A percentile compares a stretch with the other conserved stretches of the same genome.
These are phyloP conservation scores for Blomia tropicalis DNA, from an alignment of 2,888 invertebrate genomes.

Conservation along the genomic window DNA sequence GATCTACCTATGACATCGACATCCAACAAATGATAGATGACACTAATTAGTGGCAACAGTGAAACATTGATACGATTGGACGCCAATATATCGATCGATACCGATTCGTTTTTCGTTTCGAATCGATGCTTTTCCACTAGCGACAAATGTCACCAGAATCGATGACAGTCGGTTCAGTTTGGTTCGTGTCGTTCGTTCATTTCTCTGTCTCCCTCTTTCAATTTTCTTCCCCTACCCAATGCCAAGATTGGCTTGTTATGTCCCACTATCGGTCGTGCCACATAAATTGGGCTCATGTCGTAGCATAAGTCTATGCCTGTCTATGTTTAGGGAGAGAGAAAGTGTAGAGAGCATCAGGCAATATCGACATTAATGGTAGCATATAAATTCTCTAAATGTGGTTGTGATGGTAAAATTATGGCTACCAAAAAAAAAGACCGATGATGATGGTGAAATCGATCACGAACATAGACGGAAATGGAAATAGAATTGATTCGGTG, in stretches of 20 bases:
- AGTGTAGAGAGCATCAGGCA: neutral
- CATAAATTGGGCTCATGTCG: too few species aligned
- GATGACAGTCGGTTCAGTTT: neutral
- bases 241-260: constrained; percentile 9
- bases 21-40: constrained; percentile 8
- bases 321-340: too few species aligned
- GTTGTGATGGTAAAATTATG: too few species aligned
- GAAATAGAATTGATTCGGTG: constrained; percentile 13
- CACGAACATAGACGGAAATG: constrained; percentile 8
- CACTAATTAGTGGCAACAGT: constrained; percentile 6
- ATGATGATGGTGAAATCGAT: too few species aligned
- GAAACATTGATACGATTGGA: neutral
- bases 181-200: neutral
- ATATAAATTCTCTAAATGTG: too few species aligned
- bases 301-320: too few species aligned
- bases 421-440: too few species aligned
- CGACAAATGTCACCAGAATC: too few species aligned
- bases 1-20: constrained; percentile 4
- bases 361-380: neutral
- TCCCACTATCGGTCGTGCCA: neutral
- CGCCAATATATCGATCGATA: too few species aligned
- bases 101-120: too few species aligned
- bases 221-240: neutral
- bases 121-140: too few species aligned
- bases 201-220: neutral